Base-by-base conservation (phyloP, 2,888 invertebrate genomes). In the Atrina japonica region DNA sequence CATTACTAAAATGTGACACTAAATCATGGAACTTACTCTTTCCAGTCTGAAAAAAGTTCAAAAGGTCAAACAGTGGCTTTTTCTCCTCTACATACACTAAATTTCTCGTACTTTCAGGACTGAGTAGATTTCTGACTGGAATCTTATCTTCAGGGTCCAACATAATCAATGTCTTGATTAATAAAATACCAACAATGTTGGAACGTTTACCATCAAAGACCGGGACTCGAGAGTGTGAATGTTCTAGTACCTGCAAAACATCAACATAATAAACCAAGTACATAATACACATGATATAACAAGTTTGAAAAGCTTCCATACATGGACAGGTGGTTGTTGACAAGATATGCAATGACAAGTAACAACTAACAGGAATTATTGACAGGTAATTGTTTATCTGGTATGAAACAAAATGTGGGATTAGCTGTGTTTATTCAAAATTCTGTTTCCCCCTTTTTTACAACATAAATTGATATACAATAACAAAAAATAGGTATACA, bases 11-110 rank as follows among this genome's bases (percentile, higher is more conserved):
- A n/a, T n/a, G n/a, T n/a, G n/a, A n/a, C n/a, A n/a, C n/a, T n/a
- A n/a, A n/a, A n/a, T n/a, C n/a, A n/a, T n/a, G n/a, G n/a, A n/a
- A 67, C 81, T 74, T 66, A 89, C 89, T 83, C 87, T 85, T 89
- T 21, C 89, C 89, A 35, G 87, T 87, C 69, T 90, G 89, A 70
- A 90, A 90, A 53, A 86, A 73, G 75, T 90, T 90, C 18, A 90
- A 80, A n/a, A 89, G 68, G 69, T 90, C 89, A 80, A 85, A 89
- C 52, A 90, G 71, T 1, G 89, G 88, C 77, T 81, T 88, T 61
- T 78, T 75, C 5, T 80, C 78, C n/a, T 75, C 65, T 0, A 87
- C 81, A 47, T 81, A 80, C 30, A 86, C 59, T 3, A 86, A 80
- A 7, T 72, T 73, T 11, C 81, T 71, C 2, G 81, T 82, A 55